Evolutionary conservation across 2,113 vertebrate genomes (phyloP).

Genomic region (Chionis minor): DNA sequence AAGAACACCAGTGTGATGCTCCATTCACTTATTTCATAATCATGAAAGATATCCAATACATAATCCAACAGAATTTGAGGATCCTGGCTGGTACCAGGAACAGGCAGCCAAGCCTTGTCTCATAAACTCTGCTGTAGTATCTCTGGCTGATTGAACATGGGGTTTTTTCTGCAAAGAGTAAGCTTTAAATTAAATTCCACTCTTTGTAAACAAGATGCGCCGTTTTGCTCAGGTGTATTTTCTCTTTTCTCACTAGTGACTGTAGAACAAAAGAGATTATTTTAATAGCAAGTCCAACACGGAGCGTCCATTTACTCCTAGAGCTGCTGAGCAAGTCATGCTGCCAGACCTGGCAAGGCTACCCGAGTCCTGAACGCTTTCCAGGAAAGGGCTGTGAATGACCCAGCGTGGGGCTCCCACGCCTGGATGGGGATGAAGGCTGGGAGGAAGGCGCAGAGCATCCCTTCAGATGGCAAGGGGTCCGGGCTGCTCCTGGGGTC

Average conservation of each 20-base stretch:
- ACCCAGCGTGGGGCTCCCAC: background rate
- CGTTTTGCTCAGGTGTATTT: background rate
- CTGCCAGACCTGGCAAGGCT: background rate
- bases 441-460: background rate
- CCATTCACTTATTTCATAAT: conserved; percentile 3
- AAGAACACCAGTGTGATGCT: conserved; percentile 6
- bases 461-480: background rate
- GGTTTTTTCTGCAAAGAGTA: background rate
- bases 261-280: background rate
- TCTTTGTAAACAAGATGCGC: background rate
- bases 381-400: background rate
- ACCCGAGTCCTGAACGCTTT: background rate
- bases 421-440: background rate
- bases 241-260: background rate
- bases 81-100: background rate
- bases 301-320: background rate
- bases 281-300: background rate
- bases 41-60: background rate
- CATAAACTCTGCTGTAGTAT: background rate
- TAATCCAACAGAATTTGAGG: conserved; percentile 22
- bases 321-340: background rate
- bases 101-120: background rate
- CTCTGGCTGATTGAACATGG: background rate
- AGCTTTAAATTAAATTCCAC: conserved; percentile 10
- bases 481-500: background rate